Base-by-base conservation (phyloP, 2,888 invertebrate genomes). In the Torymus aiolomorphi region DNA sequence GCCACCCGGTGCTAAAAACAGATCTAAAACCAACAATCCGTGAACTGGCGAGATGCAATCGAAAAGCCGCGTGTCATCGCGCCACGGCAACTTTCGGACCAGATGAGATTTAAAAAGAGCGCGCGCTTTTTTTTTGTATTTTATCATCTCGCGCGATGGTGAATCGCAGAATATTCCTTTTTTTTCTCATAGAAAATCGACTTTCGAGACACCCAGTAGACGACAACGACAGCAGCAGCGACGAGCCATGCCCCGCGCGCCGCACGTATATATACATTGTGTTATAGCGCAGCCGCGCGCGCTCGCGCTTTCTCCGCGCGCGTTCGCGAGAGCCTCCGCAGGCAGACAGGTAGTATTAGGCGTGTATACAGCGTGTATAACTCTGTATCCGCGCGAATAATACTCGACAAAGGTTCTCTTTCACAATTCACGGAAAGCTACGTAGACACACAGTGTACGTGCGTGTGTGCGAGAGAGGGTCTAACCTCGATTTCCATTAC, bases 141-240 rank as follows among this genome's bases (percentile, higher is more conserved):
- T 42, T 42, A 1, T 42, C 42, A 42, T 42, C 42, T 42, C 42
- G 42, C 42, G 42, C 42, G 42, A 42, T 42, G 42, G 8, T 42
- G 42, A 42, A 42, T 42, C 42, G 42, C 42, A 42, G 8, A 8
- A 42, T 42, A 12, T 14, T 16, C n/a, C 13, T 18, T 24, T 66
- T 67, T 67, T 62, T 62, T 67, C 61, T 10, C 16, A 5, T 8
- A 70, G 70, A 72, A 78, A 78, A 72, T 67, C 56, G 59, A 76
- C 76, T 76, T 76, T 76, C 66, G 75, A 76, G 75, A 69, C 78
- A 62, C 66, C 78, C 69, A 69, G 78, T 73, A 67, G 72, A 71
- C 56, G 12, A 42, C 24, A 42, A 5, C 31, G 52, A 13, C 3
- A 31, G 42, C 31, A 31, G 8, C 3, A 31, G 42, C 42, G 42